phyloP scores from a whole-genome alignment of 1,140 invertebrate genomes.

The Microvelia longipes region DNA sequence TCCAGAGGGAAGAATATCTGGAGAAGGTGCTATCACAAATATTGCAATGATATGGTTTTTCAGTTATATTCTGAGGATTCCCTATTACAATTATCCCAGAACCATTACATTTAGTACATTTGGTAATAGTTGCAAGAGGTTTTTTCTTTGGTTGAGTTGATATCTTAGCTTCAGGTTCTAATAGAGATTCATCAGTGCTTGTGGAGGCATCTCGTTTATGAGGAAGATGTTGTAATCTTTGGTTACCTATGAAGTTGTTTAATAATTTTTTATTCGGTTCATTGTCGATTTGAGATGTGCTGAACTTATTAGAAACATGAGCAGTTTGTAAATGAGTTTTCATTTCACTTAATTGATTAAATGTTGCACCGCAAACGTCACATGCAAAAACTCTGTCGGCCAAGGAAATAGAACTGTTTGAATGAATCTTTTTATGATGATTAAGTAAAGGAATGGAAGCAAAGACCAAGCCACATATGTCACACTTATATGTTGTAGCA shows the following conservation, averaged over 20 bases:
- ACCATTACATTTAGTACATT: slow-evolving; percentile 73
- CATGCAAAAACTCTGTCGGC: slow-evolving; percentile 24
- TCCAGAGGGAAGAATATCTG: slow-evolving; percentile 64
- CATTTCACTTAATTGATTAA: slow-evolving; percentile 22
- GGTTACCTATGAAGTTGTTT: slow-evolving; percentile 7
- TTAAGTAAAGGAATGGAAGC: slow-evolving; percentile 57
- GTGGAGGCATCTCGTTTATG: background rate
- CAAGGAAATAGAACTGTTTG: slow-evolving; percentile 14
- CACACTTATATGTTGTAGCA: slow-evolving; percentile 67
- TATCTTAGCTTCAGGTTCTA: slow-evolving; percentile 22
- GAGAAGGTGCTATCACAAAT: slow-evolving; percentile 50
- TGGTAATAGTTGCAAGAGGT: slow-evolving; percentile 62
- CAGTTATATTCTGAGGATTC: slow-evolving; percentile 25
- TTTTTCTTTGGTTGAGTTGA: slow-evolving; percentile 62
- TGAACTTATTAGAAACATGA: slow-evolving; percentile 17
- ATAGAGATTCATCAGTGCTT: background rate
- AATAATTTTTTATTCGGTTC: slow-evolving; percentile 24
- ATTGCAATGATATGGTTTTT: slow-evolving; percentile 73
- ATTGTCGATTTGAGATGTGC: slow-evolving; percentile 32
- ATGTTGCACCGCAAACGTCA: slow-evolving; percentile 25
- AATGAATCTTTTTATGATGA: slow-evolving; percentile 63
- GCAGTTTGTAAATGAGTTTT: slow-evolving; percentile 24
- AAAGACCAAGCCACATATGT: slow-evolving; percentile 68
- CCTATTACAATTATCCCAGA: slow-evolving; percentile 71
- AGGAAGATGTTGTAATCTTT: slow-evolving; percentile 23